A percentile compares a stretch with the other conserved stretches of the same genome.
Evolutionary conservation across 2,113 vertebrate species (phyloP).

Genomic region (Entelurus aequoreus): DNA sequence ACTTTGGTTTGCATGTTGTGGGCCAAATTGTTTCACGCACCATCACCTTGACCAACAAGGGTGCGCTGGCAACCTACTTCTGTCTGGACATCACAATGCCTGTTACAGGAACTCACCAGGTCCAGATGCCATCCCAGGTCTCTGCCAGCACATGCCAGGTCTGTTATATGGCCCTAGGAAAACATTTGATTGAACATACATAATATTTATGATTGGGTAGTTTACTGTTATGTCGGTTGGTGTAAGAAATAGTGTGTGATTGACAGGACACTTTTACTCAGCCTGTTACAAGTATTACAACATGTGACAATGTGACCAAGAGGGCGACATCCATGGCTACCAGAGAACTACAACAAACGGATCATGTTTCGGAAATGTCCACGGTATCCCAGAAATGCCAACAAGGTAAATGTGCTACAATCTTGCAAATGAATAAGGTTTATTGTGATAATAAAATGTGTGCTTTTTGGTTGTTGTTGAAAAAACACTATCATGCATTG

Average conservation of each 20-base stretch:
- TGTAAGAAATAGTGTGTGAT: slow-evolving; percentile 1
- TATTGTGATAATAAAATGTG: not conserved
- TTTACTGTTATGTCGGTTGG: not conserved
- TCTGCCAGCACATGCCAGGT: slow-evolving; percentile 47
- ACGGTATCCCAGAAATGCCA: slow-evolving; percentile 22
- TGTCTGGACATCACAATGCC: slow-evolving; percentile 53
- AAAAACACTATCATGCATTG: not conserved
- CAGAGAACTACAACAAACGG: slow-evolving; percentile 18
- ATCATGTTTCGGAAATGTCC: slow-evolving; percentile 20
- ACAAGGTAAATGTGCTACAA: slow-evolving; percentile 25
- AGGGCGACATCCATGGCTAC: slow-evolving; percentile 15
- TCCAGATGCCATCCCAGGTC: slow-evolving; percentile 23
- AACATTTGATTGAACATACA: not conserved
- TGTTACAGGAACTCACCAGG: slow-evolving; percentile 16
- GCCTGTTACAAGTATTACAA: slow-evolving; percentile 8
- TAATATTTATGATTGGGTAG: not conserved
- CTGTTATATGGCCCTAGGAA: slow-evolving; percentile 23
- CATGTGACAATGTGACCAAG: slow-evolving; percentile 9
- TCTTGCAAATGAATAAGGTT: not conserved
- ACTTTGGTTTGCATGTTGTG: slow-evolving; percentile 85
- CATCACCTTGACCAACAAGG: slow-evolving; percentile 83
- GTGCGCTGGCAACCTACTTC: slow-evolving; percentile 80
- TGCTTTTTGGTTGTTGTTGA: not conserved
- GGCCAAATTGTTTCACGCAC: slow-evolving; percentile 80
- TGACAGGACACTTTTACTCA: slow-evolving; percentile 30